Evolutionary conservation across 2,113 vertebrate species (phyloP).

Genomic region (Sylvia atricapilla): DNA sequence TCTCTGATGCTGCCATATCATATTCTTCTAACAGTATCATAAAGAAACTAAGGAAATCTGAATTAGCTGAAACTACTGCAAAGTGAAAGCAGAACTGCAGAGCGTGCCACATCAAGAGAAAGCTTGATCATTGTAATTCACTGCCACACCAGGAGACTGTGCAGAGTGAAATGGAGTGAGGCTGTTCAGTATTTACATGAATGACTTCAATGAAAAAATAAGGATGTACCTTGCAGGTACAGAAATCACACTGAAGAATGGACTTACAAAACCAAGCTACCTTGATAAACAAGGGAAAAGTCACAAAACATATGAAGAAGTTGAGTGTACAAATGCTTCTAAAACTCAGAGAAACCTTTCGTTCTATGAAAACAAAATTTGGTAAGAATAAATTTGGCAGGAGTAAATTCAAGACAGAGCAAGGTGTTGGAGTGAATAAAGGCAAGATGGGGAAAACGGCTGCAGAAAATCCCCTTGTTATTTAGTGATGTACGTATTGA

Average conservation of each 20-base stretch:
- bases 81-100: neutral
- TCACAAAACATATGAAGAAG: neutral
- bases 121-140: accelerated
- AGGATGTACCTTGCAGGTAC: neutral
- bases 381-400: neutral
- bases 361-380: neutral
- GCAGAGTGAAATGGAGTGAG: neutral
- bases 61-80: neutral
- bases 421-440: neutral
- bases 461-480: neutral
- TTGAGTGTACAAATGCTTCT: neutral
- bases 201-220: neutral
- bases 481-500: neutral
- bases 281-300: neutral
- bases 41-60: neutral
- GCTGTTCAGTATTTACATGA: neutral
- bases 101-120: neutral
- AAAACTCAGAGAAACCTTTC: neutral
- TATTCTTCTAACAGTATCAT: neutral
- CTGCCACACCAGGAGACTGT: neutral
- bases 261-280: neutral
- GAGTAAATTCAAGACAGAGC: neutral
- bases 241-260: neutral
- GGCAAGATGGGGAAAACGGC: neutral
- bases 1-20: neutral